A percentile compares a stretch with the other conserved stretches of the same genome.
Evolutionary conservation across 2,888 invertebrate species (phyloP).

Genomic region (Drosophila nr. perissopoda): DNA sequence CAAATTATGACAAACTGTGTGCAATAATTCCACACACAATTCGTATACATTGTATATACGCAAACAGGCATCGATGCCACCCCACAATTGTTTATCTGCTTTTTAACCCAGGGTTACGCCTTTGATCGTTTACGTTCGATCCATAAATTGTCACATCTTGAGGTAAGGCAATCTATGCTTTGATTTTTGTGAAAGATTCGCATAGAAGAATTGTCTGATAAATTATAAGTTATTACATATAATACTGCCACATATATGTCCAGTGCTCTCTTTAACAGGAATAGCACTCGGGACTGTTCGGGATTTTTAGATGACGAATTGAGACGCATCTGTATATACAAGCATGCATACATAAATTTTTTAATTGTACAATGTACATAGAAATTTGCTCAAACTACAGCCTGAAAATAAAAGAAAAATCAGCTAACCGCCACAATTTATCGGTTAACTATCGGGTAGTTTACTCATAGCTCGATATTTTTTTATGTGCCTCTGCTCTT

Average conservation of each 20-base stretch:
- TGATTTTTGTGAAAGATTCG: background rate
- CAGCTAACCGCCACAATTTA: constrained; percentile 36
- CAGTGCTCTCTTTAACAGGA: background rate
- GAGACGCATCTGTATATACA: background rate
- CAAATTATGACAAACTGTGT: constrained; percentile 73
- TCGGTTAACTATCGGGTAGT: constrained; percentile 45
- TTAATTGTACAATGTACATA: background rate
- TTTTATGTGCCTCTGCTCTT: constrained; percentile 2
- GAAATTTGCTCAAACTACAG: background rate
- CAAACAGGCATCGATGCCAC: constrained; percentile 36
- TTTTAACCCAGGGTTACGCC: constrained; percentile 63
- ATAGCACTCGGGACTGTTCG: background rate
- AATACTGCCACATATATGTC: background rate
- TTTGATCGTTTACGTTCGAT: constrained; percentile 36
- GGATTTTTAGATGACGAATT: background rate
- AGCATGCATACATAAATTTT: background rate
- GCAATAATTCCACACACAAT: constrained; percentile 49
- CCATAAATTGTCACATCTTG: background rate
- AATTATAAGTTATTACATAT: background rate
- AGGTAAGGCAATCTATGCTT: background rate
- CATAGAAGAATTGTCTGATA: background rate
- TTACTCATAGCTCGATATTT: constrained; percentile 15
- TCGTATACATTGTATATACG: constrained; percentile 1
- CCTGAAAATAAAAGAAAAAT: background rate
- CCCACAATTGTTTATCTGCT: constrained; percentile 56